These are phyloP conservation scores for Diadromus collaris DNA, from an alignment of 2,888 invertebrate genomes.

Conservation along the genomic window DNA sequence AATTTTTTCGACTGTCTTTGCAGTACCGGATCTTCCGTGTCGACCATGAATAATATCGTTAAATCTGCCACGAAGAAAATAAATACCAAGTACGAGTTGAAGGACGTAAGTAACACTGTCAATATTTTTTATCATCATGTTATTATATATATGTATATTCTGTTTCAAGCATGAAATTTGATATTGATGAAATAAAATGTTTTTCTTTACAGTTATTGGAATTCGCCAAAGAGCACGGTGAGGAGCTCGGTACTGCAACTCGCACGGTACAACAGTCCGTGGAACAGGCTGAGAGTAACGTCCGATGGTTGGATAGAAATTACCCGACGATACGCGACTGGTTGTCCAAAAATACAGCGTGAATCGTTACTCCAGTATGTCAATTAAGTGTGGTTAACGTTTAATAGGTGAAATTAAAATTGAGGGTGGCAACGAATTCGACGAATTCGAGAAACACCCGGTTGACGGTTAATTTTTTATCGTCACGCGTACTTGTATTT, in stretches of 20 bases:
- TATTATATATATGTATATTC: neutral
- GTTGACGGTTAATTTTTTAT: slow-evolving; percentile 14
- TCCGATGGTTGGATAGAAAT: slow-evolving; percentile 91
- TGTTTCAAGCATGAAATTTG: neutral
- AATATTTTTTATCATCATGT: neutral
- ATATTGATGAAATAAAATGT: neutral
- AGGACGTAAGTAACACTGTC: slow-evolving; percentile 84
- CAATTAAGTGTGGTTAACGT: slow-evolving; percentile 23
- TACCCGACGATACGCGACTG: slow-evolving; percentile 88
- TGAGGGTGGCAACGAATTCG: neutral
- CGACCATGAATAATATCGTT: slow-evolving; percentile 86
- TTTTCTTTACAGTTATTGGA: slow-evolving; percentile 82
- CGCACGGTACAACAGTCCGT: slow-evolving; percentile 90
- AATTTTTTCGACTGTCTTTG: slow-evolving; percentile 67
- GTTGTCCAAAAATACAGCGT: slow-evolving; percentile 81
- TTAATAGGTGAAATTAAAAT: slow-evolving; percentile 34
- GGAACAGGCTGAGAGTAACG: slow-evolving; percentile 90
- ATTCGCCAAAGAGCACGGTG: slow-evolving; percentile 84
- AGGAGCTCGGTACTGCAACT: slow-evolving; percentile 85
- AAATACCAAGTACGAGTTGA: slow-evolving; percentile 88
- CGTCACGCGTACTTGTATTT: slow-evolving; percentile 39
- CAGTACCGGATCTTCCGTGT: slow-evolving; percentile 88
- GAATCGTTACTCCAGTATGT: slow-evolving; percentile 49
- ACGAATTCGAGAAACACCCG: slow-evolving; percentile 15
- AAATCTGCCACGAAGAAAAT: slow-evolving; percentile 88